Conservation (phyloP, 2,113 vertebrate species). For the Martes martes region DNA sequence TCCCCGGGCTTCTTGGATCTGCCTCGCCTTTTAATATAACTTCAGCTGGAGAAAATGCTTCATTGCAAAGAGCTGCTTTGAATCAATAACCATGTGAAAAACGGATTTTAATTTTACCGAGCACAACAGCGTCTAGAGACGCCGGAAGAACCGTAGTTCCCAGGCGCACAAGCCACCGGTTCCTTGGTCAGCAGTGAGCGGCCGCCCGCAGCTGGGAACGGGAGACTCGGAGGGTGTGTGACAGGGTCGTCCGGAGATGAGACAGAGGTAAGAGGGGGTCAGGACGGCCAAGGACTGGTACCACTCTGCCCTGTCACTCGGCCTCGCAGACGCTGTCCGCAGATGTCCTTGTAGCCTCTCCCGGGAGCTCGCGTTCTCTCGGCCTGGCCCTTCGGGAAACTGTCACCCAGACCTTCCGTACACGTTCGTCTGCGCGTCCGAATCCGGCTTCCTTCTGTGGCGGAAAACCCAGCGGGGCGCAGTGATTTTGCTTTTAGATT, state of each 20-base stretch:
- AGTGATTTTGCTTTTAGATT: not conserved
- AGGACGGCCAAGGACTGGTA: not conserved
- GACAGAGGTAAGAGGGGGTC: not conserved
- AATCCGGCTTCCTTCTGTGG: not conserved
- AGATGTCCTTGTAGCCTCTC: not conserved
- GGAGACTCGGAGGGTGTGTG: not conserved
- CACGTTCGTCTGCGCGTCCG: not conserved
- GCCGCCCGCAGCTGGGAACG: not conserved
- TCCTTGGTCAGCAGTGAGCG: not conserved
- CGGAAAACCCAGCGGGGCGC: not conserved
- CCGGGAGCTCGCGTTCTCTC: not conserved
- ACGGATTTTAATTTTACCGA: not conserved
- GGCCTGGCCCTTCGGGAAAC: not conserved
- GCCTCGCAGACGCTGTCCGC: not conserved
- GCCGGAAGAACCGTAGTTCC: not conserved
- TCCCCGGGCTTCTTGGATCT: not conserved
- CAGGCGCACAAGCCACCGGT: not conserved
- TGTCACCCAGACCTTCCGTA: accelerated
- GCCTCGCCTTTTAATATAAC: not conserved
- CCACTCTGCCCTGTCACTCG: not conserved
- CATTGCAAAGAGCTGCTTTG: not conserved
- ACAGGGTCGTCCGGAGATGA: not conserved
- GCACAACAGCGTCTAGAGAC: not conserved
- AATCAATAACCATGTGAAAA: not conserved
- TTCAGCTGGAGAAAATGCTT: not conserved